Percentiles rank a stretch among this genome's conserved stretches.
Evolutionary conservation across 2,797 vertebrate genomes (phyloP).

Genomic region (Sebastes elongatus): DNA sequence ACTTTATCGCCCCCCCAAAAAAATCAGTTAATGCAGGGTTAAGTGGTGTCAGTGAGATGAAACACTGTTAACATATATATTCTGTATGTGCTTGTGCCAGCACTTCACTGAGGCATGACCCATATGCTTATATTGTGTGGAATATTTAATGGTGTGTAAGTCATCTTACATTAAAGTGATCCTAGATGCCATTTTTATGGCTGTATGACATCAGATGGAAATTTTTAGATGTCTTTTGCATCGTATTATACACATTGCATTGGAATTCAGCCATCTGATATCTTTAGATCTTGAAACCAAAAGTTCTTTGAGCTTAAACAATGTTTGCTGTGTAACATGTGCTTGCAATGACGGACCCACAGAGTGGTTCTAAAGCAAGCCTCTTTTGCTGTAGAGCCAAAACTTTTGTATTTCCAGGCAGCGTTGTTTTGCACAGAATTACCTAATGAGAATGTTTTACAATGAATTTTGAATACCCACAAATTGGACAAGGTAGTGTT

Average conservation of each 20-base stretch:
- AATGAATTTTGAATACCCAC: constrained; percentile 5
- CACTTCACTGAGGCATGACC: neutral
- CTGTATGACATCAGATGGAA: neutral
- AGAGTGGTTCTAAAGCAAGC: neutral
- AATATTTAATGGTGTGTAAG: neutral
- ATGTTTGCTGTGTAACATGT: neutral
- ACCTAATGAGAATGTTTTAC: constrained; percentile 27
- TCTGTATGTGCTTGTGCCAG: neutral
- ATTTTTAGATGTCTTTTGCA: neutral
- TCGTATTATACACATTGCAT: neutral
- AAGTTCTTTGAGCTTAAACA: neutral
- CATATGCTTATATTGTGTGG: neutral
- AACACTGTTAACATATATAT: neutral
- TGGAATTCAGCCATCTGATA: neutral
- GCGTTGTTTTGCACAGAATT: neutral
- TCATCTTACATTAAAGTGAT: neutral
- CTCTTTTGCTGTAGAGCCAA: neutral
- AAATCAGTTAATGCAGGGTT: neutral
- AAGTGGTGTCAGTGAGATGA: neutral
- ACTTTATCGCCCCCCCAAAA: neutral
- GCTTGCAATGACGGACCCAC: neutral
- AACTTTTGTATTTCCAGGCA: neutral
- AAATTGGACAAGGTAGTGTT: constrained; percentile 40
- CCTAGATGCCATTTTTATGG: neutral
- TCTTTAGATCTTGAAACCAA: neutral